Conservation (phyloP, 2,797 vertebrate genomes). For the Pelochelys cantorii region DNA sequence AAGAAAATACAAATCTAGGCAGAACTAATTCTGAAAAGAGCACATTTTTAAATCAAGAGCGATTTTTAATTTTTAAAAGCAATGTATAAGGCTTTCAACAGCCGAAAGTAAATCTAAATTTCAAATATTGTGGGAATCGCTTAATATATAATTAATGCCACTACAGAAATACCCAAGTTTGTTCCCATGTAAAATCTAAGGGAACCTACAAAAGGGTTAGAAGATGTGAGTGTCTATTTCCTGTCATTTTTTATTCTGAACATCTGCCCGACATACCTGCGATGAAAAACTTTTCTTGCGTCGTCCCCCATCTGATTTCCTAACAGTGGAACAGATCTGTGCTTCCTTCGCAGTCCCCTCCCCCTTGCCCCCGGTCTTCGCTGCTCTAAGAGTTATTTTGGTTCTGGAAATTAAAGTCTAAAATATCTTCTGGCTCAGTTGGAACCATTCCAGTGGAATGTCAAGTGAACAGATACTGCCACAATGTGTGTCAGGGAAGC, state of each 20-base stretch:
- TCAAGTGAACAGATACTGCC: background rate
- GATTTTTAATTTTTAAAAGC: background rate
- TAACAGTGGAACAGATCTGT: fast-evolving
- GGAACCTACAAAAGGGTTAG: background rate
- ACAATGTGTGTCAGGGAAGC: fast-evolving
- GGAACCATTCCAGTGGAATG: background rate
- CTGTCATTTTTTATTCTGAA: fast-evolving
- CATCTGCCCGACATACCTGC: background rate
- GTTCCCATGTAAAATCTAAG: background rate
- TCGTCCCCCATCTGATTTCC: background rate
- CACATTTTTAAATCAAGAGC: background rate
- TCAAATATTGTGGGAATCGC: fast-evolving
- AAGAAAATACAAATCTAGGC: background rate
- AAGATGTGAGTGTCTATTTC: background rate
- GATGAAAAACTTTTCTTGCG: background rate
- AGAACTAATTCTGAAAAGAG: background rate
- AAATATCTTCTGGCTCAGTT: fast-evolving
- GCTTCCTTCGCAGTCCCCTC: background rate
- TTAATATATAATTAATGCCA: background rate
- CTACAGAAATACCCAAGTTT: background rate
- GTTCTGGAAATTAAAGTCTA: background rate
- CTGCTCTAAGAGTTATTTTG: fast-evolving
- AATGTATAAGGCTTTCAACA: background rate
- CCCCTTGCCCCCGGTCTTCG: too few species aligned
- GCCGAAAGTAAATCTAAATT: background rate